phyloP scores from a whole-genome alignment of 2,113 vertebrate genomes.

The Cyprichromis sp. region DNA sequence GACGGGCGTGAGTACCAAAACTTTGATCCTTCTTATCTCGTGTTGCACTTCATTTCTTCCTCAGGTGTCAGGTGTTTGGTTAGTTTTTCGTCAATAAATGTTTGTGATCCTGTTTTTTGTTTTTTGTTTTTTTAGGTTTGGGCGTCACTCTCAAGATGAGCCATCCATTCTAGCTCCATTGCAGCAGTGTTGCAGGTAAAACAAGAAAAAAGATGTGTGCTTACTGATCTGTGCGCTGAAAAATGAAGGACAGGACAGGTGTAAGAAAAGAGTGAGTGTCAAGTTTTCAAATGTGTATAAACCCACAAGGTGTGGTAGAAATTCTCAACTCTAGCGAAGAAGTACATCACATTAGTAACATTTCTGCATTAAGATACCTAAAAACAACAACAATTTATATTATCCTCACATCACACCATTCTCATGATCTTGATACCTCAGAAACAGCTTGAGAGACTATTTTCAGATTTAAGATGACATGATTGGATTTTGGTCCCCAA shows the following conservation, averaged over 20 bases:
- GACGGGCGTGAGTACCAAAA: slow-evolving; percentile 79
- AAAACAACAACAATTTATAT: neutral
- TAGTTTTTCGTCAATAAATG: neutral
- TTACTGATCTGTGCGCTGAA: neutral
- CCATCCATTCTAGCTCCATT: slow-evolving; percentile 88
- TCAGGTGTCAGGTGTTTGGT: neutral
- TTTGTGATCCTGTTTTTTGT: neutral
- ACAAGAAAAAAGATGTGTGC: neutral
- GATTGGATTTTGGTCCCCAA: neutral
- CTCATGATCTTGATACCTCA: fast-evolving
- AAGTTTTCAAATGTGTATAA: neutral
- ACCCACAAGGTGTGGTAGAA: neutral
- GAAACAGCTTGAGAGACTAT: neutral
- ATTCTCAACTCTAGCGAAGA: fast-evolving
- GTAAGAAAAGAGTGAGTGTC: neutral
- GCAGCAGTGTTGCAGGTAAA: slow-evolving; percentile 92
- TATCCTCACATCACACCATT: neutral
- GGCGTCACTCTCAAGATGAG: slow-evolving; percentile 90
- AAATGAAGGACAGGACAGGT: neutral
- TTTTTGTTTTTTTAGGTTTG: slow-evolving; percentile 76
- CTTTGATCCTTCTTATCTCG: neutral
- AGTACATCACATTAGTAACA: neutral
- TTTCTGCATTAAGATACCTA: neutral
- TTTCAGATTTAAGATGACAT: neutral
- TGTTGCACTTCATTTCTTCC: neutral